Evolutionary conservation across 2,888 invertebrate species (phyloP).

Genomic region (Agrilus mali): DNA sequence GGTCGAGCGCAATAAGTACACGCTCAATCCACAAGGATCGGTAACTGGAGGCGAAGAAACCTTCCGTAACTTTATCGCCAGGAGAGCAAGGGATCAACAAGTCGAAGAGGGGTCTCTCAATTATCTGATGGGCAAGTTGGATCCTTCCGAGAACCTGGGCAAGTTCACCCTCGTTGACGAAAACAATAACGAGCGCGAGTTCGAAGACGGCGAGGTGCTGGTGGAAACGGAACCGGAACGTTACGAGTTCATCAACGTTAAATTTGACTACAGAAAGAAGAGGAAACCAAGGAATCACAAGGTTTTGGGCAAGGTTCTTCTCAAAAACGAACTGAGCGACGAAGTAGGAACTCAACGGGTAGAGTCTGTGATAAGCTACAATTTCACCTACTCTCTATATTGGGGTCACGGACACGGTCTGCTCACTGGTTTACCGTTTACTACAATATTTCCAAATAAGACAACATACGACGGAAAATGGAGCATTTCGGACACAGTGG

Average conservation of each 20-base stretch:
- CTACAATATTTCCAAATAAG: slow-evolving; percentile 46
- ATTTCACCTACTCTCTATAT: slow-evolving; percentile 54
- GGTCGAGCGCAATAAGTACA: slow-evolving; percentile 62
- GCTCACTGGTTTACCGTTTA: slow-evolving; percentile 56
- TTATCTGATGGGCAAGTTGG: slow-evolving; percentile 59
- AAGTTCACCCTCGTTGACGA: slow-evolving; percentile 55
- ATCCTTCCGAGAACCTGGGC: slow-evolving; percentile 50
- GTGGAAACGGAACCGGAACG: slow-evolving; percentile 67
- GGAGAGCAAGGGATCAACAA: slow-evolving; percentile 20
- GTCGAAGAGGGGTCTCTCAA: slow-evolving; percentile 30
- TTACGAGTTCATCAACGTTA: slow-evolving; percentile 52
- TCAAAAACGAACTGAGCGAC: slow-evolving; percentile 29
- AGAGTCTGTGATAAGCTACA: slow-evolving; percentile 62
- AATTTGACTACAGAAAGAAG: slow-evolving; percentile 31
- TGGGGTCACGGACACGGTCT: slow-evolving; percentile 71
- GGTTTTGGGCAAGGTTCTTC: slow-evolving; percentile 31
- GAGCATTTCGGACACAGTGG: slow-evolving; percentile 44
- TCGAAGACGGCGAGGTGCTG: slow-evolving; percentile 60
- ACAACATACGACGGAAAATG: slow-evolving; percentile 48
- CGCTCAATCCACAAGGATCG: slow-evolving; percentile 51
- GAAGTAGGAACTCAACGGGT: slow-evolving; percentile 42
- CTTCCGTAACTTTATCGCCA: slow-evolving; percentile 25
- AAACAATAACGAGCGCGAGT: slow-evolving; percentile 42
- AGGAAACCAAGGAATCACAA: slow-evolving; percentile 23
- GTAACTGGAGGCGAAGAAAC: slow-evolving; percentile 43